These are phyloP conservation scores for Megathymus violae DNA, from an alignment of 1,140 invertebrate species.

Conservation along the genomic window DNA sequence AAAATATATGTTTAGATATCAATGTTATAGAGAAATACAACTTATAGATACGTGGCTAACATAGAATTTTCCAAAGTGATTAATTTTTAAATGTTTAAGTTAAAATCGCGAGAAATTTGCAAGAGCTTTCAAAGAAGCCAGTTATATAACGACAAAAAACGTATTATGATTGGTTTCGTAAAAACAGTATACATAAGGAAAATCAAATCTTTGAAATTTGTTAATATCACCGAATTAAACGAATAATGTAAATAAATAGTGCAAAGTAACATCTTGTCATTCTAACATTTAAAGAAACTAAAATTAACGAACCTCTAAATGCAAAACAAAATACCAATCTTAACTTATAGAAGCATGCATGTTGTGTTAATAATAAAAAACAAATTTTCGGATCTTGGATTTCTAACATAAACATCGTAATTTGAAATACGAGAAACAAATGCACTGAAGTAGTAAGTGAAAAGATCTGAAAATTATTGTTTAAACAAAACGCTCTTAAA, in stretches of 20 bases:
- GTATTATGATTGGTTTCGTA: constrained; percentile 53
- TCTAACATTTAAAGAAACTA: constrained; percentile 54
- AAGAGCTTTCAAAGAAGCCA: constrained; percentile 33
- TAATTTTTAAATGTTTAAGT: constrained; percentile 50
- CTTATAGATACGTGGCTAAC: constrained; percentile 78
- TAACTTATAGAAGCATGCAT: constrained; percentile 7
- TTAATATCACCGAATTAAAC: constrained; percentile 30
- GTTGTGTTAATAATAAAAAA: background rate
- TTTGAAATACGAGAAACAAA: background rate
- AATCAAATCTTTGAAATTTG: background rate
- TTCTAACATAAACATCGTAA: background rate
- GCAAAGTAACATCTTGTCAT: constrained; percentile 67
- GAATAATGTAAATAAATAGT: constrained; percentile 42
- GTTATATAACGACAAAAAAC: constrained; percentile 44
- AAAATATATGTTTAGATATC: constrained; percentile 78
- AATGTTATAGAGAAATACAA: constrained; percentile 69
- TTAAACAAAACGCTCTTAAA: background rate
- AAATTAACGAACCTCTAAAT: constrained; percentile 34
- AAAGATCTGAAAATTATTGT: constrained; percentile 9
- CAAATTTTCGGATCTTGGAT: background rate
- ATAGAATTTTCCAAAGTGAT: constrained; percentile 71
- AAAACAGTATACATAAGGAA: constrained; percentile 33
- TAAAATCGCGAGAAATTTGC: constrained; percentile 3
- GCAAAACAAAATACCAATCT: constrained; percentile 8
- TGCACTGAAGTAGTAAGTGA: no score